Base-by-base conservation (phyloP, 2,113 vertebrate species). In the Lucifuga dentata region DNA sequence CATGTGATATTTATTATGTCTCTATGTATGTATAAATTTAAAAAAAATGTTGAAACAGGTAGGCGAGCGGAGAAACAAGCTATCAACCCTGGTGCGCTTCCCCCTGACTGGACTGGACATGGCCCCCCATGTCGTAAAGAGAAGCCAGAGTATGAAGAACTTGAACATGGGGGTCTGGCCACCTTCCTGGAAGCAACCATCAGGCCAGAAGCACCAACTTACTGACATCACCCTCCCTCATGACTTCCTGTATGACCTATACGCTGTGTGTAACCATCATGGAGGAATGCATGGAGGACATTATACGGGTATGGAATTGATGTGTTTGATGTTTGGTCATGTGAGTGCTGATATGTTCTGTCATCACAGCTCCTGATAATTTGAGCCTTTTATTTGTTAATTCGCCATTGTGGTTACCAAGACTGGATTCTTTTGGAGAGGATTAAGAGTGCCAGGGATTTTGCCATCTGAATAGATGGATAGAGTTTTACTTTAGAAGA, bases 231-330 rank as follows among this genome's bases (percentile, higher is more conserved):
- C 72, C 64, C 86, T 89, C 0, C 84, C 95, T 0, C 84, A 78
- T 0, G 93, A 95, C 78, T 95, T 90, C 60, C 91, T 95, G 11
- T 99, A 98, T 0, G 97, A 99, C 84, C 90, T 99, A 50, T 99
- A 99, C 0, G 97, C 95, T 0, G 96, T 99, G 84, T 99, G 97
- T 82, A 98, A 98, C 89, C 97, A 99, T 88, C 97, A 99, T 0
- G 97, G 97, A 78, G 95, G 95, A 75, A 93, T 99, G 94, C 96
- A 98, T 40, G 95, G 97, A 8, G 97, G 97, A 48, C 97, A 98
- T 86, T 98, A 98, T 85, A 99, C 97, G 20, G 97, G 96, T 97
- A 81, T 17, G 79, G 17, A 49, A n/a, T n/a, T n/a, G n/a, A n/a
- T n/a, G n/a, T n/a, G n/a, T n/a, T n/a, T n/a, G n/a, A n/a, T n/a